A percentile compares a stretch with the other conserved stretches of the same genome.
These are phyloP conservation scores for Panonychus citri DNA, from an alignment of 1,140 invertebrate genomes.

Conservation along the genomic window DNA sequence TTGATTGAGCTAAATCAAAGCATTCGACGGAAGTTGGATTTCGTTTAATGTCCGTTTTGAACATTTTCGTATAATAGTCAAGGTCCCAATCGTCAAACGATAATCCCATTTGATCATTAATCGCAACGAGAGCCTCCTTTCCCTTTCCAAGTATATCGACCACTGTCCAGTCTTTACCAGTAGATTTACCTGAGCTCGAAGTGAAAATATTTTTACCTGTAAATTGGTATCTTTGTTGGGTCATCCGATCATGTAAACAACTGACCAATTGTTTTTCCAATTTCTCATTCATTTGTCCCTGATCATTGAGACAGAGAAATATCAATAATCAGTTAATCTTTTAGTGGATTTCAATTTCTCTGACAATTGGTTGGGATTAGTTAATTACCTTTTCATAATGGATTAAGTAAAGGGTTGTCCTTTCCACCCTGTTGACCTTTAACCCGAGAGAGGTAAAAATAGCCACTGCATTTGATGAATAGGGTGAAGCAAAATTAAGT, in stretches of 20 bases:
- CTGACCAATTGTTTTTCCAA: constrained; percentile 14
- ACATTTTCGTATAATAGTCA: constrained; percentile 58
- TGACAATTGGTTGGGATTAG: too few relatives aligned
- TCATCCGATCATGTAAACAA: constrained; percentile 55
- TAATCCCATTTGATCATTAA: constrained; percentile 57
- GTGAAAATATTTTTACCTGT: constrained; percentile 42
- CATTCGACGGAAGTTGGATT: constrained; percentile 94
- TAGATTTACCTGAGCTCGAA: constrained; percentile 20
- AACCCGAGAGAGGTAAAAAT: constrained; percentile 65
- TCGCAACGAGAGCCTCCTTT: constrained; percentile 47
- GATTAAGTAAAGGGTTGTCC: constrained; percentile 50
- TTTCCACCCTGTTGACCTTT: constrained; percentile 51
- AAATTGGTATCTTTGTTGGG: constrained; percentile 48
- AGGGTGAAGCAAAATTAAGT: constrained; percentile 77
- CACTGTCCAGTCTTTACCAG: constrained; percentile 35
- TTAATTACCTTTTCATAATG: constrained; percentile 18
- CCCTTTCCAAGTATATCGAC: constrained; percentile 57
- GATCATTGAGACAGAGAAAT: not conserved
- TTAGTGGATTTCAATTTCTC: too few relatives aligned
- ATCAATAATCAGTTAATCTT: not conserved
- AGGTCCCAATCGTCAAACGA: constrained; percentile 72
- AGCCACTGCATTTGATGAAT: constrained; percentile 80
- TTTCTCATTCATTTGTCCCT: not conserved
- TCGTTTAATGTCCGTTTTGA: constrained; percentile 49
- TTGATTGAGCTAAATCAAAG: constrained; percentile 95